Base-by-base conservation (phyloP, 2,888 invertebrate species). In the Melikaiella ostensackeni region DNA sequence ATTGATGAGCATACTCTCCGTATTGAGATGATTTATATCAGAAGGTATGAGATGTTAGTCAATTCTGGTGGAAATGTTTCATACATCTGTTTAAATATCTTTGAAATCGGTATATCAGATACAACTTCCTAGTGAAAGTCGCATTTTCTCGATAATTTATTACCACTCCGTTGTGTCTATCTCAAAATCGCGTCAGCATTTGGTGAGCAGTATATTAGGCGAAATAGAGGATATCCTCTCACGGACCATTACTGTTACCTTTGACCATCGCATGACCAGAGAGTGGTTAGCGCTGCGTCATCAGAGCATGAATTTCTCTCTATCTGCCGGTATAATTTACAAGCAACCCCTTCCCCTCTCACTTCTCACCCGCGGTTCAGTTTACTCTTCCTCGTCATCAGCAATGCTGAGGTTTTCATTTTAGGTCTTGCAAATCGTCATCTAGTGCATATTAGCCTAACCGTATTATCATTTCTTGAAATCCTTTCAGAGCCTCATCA, bases 171-270 rank as follows among this genome's bases (percentile, higher is more conserved):
- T 80, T 82, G 61, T 81, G 80, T 79, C 80, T 79, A 82, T 84
- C 84, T 84, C 84, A 84, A 87, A 88, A 89, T 86, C 87, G 90
- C 89, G 91, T 91, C 91, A 91, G 91, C 90, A 90, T 91, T 91
- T 90, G 89, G 86, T 86, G 84, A 76, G 88, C 90, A 89, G 89
- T 91, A 91, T 90, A 91, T 91, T 91, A 91, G 90, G 89, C 90
- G 87, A 90, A 90, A 90, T 89, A 89, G 84, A 87, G 84, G 82
- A 88, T 91, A 90, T 91, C 88, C 90, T 90, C 91, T 90, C 90
- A 91, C 91, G 87, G 90, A 77, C 91, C 91, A 91, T 91, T 91
- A 91, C 91, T 89, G 89, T 89, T 90, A 91, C 91, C 89, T 90
- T 90, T 89, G 90, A 89, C 90, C 89, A 89, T 86, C 87, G 90